Base-by-base conservation (phyloP, 2,888 invertebrate genomes). In the Caenorhabditis becei region DNA sequence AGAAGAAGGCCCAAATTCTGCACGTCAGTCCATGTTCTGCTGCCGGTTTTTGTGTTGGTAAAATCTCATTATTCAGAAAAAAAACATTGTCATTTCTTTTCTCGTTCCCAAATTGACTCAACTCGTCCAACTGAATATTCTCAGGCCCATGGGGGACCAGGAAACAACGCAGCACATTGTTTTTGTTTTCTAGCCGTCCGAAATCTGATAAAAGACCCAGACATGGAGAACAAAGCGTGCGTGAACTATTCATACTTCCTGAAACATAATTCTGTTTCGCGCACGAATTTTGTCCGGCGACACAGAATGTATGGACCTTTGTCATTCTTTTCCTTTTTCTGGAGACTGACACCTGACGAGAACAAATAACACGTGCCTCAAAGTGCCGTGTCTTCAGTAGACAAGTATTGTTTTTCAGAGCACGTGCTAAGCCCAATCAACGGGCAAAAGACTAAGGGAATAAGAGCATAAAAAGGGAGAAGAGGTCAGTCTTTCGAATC, bases 341-440 rank as follows among this genome's bases (percentile, higher is more conserved):
- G 28, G n/a, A 54, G 18, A 32, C 28, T 28, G 20, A 51, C 75
- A 77, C 62, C 59, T 77, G 75, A 77, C 75, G 51, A 47, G 59
- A 67, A 47, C 75, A 77, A 77, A 77, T 35, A 77, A 28, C 51
- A 53, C 37, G 58, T 66, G 51, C 56, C 59, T 41, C 59, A 28
- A 37, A 56, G 56, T 47, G 47, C 18, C 47, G 51, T 75, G 65
- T 75, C 59, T 41, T 75, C 53, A 49, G n/a, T 58, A 59, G 58
- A 65, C 66, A 56, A 66, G 66, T 37, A 66, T 75, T 66, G 66
- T 58, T 65, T 75, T 75, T 66, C 66, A n/a, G 54, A 63, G 41
- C 62, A 75, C 53, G 54, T 53, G 66, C 24, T n/a, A 26, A 18
- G 11, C 24, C 1, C 23, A 41, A 62, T 18, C 11, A 28, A 3